Evolutionary conservation across 2,113 vertebrate species (phyloP), one percentile per base, ranked within the genome.

Genomic region (Halcyon malimbica): DNA sequence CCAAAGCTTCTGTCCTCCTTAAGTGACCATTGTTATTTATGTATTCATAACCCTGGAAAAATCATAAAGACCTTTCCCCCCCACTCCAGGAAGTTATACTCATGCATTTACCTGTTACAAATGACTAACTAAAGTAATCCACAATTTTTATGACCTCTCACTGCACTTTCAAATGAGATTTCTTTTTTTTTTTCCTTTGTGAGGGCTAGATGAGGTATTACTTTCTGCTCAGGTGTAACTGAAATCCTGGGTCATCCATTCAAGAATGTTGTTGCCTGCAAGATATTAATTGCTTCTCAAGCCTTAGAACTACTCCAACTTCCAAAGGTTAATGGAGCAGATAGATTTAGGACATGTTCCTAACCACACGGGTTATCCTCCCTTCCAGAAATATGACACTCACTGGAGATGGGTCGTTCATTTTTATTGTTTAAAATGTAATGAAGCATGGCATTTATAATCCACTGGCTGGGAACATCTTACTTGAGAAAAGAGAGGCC

Each of bases 281-380:
- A 96, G 94, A 96, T 96, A 97, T 97, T 97, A 97, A 97, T 97
- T 97, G 97, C 97, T 95, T 95, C 84, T 86, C 75, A 67, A 96
- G 85, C 79, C 91, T 94, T 74, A 85, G 95, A 97, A 97, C 89
- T 97, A 89, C 85, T 94, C 95, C 97, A 97, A 57, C 94, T 96
- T 85, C 88, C 86, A 94, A 90, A 97, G 98, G 96, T 99, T 98
- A 99, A 98, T 98, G 98, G 97, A 98, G 98, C 98, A 96, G 97
- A 96, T 90, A 97, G 95, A 97, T 97, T 96, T 96, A 87, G 91
- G 96, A 92, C 94, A 60, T 94, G 93, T 94, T 96, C 87, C 91
- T 93, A 90, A 96, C 89, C 97, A 95, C 96, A 65, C 94, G 94
- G 96, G 97, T 87, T 98, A 97, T 97, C 97, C 97, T 93, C 97